Evolutionary conservation across 2,797 vertebrate species (phyloP).

Genomic region (Loriculus beryllinus): DNA sequence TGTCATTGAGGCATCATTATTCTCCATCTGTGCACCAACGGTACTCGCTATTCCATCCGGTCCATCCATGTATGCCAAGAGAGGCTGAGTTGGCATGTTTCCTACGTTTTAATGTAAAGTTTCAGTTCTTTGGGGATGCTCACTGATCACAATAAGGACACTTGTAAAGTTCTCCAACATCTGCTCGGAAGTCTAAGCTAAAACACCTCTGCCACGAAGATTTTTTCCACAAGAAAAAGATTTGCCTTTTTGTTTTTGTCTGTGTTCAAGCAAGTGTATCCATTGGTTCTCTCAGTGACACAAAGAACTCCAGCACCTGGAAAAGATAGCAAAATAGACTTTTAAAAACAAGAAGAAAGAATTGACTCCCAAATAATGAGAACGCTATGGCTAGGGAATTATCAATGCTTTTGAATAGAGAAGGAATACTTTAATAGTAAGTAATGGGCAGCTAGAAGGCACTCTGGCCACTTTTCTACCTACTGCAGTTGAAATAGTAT

Average conservation of each 20-base stretch:
- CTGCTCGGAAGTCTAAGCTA: conserved; percentile 9
- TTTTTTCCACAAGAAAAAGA: background rate
- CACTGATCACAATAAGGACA: conserved; percentile 66
- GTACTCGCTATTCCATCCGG: conserved; percentile 80
- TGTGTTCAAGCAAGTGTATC: background rate
- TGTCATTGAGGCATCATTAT: conserved; percentile 78
- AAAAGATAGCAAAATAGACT: background rate
- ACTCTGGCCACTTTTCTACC: background rate
- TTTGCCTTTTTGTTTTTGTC: background rate
- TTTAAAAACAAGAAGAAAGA: background rate
- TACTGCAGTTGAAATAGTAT: background rate
- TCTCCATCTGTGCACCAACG: conserved; percentile 71
- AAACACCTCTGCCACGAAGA: background rate
- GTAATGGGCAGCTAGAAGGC: background rate
- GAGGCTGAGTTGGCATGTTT: conserved; percentile 89
- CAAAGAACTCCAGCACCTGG: conserved; percentile 44
- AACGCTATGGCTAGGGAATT: background rate
- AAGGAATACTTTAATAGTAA: background rate
- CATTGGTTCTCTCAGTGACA: background rate
- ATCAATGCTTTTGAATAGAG: background rate
- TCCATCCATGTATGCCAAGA: conserved; percentile 86
- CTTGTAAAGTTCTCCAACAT: conserved; percentile 60
- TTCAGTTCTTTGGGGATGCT: conserved; percentile 8
- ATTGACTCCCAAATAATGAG: background rate
- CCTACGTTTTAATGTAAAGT: background rate